phyloP scores from a whole-genome alignment of 2,797 vertebrate species.

The Craterocephalus amniculus region DNA sequence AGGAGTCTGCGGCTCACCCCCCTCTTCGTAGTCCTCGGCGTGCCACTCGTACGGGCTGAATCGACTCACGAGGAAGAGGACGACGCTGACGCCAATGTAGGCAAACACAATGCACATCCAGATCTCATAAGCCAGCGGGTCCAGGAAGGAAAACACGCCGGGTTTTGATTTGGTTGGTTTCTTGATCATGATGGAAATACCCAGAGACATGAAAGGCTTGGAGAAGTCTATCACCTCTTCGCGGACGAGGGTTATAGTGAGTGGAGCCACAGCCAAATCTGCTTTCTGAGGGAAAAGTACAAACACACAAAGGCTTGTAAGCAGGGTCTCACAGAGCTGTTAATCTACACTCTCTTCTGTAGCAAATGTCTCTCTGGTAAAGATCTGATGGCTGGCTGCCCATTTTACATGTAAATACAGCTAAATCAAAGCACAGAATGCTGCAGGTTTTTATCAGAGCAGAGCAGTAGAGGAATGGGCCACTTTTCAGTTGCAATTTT shows the following conservation, averaged over 20 bases:
- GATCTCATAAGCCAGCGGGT: constrained; percentile 98
- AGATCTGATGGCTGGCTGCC: not conserved
- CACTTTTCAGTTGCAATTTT: not conserved
- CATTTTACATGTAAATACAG: not conserved
- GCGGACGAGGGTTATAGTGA: constrained; percentile 97
- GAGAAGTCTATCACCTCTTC: constrained; percentile 99
- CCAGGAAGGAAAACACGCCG: constrained; percentile 97
- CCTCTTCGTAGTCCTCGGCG: constrained; percentile 94
- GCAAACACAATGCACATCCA: constrained; percentile 99
- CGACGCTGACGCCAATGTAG: constrained; percentile 98
- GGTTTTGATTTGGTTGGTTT: constrained; percentile 99
- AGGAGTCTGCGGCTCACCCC: constrained; percentile 84
- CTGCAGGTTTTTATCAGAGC: not conserved
- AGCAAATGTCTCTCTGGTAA: not conserved
- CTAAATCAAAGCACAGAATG: not conserved
- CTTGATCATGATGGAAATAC: constrained; percentile 99
- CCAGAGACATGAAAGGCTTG: constrained; percentile 98
- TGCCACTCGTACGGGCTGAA: constrained; percentile 99
- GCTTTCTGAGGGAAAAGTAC: constrained; percentile 86
- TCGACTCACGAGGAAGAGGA: constrained; percentile 97
- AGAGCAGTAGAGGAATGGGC: not conserved
- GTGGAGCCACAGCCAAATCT: constrained; percentile 94
- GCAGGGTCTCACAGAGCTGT: not conserved
- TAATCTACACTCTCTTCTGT: not conserved
- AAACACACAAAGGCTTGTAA: constrained; percentile 3